These are phyloP conservation scores for Eupeodes luniger DNA, from an alignment of 2,888 invertebrate species.

Conservation along the genomic window DNA sequence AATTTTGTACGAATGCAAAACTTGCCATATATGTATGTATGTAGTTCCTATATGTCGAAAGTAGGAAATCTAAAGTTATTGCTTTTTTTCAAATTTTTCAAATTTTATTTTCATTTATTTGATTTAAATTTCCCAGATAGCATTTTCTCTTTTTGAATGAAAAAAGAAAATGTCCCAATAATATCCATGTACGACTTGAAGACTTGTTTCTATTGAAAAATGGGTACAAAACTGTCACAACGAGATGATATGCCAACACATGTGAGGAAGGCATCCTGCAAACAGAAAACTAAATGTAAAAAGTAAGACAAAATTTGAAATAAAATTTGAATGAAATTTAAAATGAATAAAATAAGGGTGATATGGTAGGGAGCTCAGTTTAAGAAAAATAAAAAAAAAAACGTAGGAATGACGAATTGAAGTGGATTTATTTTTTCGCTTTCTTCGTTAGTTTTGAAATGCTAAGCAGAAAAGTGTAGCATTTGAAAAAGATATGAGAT, in stretches of 20 bases:
- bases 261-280: conserved; percentile 8
- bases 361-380: not conserved
- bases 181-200: conserved; percentile 25
- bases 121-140: conserved; percentile 18
- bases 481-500: conserved; percentile 18
- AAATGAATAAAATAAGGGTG: conserved; percentile 15
- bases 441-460: conserved; percentile 39
- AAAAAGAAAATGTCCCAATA: conserved; percentile 11
- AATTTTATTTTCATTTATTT: not conserved
- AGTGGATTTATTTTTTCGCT: conserved; percentile 46
- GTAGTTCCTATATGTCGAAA: too few relatives aligned
- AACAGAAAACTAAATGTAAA: not conserved
- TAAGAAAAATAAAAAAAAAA: not conserved
- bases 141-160: not conserved
- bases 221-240: conserved; percentile 23
- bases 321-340: conserved; percentile 19
- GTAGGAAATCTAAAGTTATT: too few relatives aligned
- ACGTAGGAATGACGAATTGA: conserved; percentile 23
- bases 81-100: too few relatives aligned
- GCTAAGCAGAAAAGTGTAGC: conserved; percentile 45
- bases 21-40: too few relatives aligned
- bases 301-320: not conserved
- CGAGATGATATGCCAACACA: conserved; percentile 8
- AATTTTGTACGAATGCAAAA: too few relatives aligned
- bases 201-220: conserved; percentile 1